A percentile compares a stretch with the other conserved stretches of the same genome.
Evolutionary conservation across 2,113 vertebrate species (phyloP).

Genomic region (Menura novaehollandiae): DNA sequence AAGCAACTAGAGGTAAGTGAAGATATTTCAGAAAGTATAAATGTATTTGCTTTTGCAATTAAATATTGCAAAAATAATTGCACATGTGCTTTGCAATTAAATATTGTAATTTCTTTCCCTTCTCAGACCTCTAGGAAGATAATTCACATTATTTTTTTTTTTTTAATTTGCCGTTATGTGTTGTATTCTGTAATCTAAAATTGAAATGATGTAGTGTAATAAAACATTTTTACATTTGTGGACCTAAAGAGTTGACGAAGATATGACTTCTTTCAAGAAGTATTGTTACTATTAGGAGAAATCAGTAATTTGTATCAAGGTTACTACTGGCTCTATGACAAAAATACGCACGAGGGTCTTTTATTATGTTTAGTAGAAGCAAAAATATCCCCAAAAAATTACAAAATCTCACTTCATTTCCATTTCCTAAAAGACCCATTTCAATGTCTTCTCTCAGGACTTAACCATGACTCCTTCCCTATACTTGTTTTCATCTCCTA

Average conservation of each 20-base stretch:
- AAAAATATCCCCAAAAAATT: background rate
- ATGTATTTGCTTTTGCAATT: background rate
- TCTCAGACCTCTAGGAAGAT: background rate
- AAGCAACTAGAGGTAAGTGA: background rate
- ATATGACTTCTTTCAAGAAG: background rate
- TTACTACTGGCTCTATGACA: background rate
- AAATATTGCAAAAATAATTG: background rate
- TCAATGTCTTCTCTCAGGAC: background rate
- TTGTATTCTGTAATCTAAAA: background rate
- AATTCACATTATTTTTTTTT: background rate
- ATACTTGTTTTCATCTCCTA: background rate
- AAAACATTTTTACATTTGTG: background rate
- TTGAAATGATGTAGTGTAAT: background rate
- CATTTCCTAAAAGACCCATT: background rate
- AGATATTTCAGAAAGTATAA: background rate
- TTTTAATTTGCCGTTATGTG: background rate
- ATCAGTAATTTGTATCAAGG: background rate
- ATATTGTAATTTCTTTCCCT: background rate
- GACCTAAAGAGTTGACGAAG: background rate
- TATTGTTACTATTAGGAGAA: background rate
- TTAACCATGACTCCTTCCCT: background rate
- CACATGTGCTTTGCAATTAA: background rate
- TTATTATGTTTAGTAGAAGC: background rate
- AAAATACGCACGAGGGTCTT: background rate
- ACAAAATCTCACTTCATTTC: background rate